These are phyloP conservation scores for Paracyclopina nana DNA, from an alignment of 1,140 invertebrate genomes.

Conservation along the genomic window DNA sequence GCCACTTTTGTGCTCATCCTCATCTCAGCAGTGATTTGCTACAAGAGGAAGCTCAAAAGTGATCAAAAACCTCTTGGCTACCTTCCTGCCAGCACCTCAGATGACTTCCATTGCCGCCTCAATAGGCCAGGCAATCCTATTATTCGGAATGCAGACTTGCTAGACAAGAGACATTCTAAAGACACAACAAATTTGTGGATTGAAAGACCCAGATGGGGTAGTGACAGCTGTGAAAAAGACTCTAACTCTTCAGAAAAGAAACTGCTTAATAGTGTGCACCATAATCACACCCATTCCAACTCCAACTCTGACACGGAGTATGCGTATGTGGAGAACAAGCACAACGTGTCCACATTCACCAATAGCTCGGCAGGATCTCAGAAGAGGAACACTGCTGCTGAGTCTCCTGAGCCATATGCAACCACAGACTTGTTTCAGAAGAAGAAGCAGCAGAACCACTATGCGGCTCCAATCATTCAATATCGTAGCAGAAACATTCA, in stretches of 20 bases:
- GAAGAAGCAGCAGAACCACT: not conserved
- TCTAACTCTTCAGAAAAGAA: slow-evolving; percentile 10
- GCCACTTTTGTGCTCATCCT: slow-evolving; percentile 7
- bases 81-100: not conserved
- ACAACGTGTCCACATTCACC: slow-evolving; percentile 7
- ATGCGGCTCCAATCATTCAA: not conserved
- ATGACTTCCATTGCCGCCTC: slow-evolving; percentile 2
- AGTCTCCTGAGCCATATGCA: slow-evolving; percentile 13
- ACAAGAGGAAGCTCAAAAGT: not conserved
- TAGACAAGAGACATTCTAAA: too few species aligned
- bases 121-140: not conserved
- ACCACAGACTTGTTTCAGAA: slow-evolving; percentile 10
- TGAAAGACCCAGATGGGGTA: not conserved
- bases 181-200: too few species aligned
- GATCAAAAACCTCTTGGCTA: slow-evolving; percentile 5
- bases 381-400: not conserved
- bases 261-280: not conserved
- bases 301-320: slow-evolving; percentile 10
- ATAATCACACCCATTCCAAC: not conserved
- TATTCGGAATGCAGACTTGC: not conserved
- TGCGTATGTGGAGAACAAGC: slow-evolving; percentile 13
- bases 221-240: slow-evolving; percentile 1
- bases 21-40: slow-evolving; percentile 4
- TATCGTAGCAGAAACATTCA: too few species aligned
- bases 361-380: not conserved